These are phyloP conservation scores for Aphrocallistes beatrix DNA, from an alignment of 37 sponge, comb jelly and placozoan genomes.

Conservation along the genomic window DNA sequence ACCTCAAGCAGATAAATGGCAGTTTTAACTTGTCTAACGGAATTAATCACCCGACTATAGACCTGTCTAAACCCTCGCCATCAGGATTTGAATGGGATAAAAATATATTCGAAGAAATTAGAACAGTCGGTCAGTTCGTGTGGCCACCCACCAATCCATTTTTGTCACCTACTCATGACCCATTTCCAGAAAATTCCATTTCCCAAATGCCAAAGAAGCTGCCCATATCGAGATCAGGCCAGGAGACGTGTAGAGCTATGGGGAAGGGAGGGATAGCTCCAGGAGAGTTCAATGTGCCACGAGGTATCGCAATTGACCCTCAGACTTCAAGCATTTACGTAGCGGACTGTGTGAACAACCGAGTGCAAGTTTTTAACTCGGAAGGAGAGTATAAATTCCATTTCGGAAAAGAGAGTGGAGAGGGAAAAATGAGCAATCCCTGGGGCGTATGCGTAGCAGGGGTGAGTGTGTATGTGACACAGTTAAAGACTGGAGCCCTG, in stretches of 20 bases:
- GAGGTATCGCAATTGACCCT: not conserved
- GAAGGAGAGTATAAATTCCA: not conserved
- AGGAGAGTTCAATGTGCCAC: slow-evolving; percentile 8
- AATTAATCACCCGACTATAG: not conserved
- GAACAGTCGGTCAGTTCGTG: not conserved
- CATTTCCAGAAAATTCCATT: not conserved
- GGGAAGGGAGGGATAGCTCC: slow-evolving; percentile 1
- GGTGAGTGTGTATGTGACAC: not conserved
- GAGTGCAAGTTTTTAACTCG: not conserved
- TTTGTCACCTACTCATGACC: not conserved
- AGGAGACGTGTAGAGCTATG: not conserved
- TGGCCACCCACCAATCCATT: not conserved
- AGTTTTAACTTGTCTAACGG: not conserved
- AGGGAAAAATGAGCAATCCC: not conserved
- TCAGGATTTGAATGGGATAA: not conserved
- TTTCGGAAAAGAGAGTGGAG: not conserved
- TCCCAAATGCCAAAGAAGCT: not conserved
- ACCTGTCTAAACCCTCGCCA: not conserved
- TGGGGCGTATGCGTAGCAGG: not conserved
- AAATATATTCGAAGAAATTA: not conserved
- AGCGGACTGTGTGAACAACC: slow-evolving; percentile 2
- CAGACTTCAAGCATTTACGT: not conserved
- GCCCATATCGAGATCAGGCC: not conserved
- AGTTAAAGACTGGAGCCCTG: not conserved
- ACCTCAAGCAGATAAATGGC: too few species aligned